Conservation (phyloP, 1,140 invertebrate species). For the Formica selysi region DNA sequence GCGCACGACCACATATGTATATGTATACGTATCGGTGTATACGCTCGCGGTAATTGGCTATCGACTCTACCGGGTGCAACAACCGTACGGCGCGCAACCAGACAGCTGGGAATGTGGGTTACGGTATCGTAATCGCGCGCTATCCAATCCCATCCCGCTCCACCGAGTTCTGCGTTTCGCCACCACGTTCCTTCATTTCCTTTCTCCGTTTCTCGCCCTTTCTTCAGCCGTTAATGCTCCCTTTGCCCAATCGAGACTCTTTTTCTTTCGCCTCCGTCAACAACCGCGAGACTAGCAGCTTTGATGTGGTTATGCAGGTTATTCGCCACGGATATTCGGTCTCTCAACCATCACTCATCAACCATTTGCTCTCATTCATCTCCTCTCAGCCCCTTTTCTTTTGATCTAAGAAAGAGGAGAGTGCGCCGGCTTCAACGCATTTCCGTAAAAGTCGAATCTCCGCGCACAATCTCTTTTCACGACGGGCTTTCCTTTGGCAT, state of each 20-base stretch:
- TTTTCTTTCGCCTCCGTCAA: not conserved
- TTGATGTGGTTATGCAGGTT: constrained; percentile 62
- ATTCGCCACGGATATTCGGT: constrained; percentile 53
- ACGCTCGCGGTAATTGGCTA: constrained; percentile 73
- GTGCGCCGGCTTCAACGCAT: not conserved
- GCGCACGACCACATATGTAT: constrained; percentile 47
- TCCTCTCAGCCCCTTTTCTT: not conserved
- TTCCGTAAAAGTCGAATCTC: constrained; percentile 20
- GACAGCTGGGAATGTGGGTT: constrained; percentile 61
- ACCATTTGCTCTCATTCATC: constrained; percentile 17
- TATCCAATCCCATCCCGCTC: constrained; percentile 51
- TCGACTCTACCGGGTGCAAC: constrained; percentile 64
- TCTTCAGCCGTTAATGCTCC: not conserved
- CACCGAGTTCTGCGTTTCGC: constrained; percentile 44
- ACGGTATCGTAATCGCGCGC: constrained; percentile 62
- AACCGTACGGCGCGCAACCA: constrained; percentile 57
- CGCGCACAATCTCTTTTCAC: constrained; percentile 1
- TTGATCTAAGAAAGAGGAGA: constrained; percentile 3
- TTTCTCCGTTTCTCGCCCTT: not conserved
- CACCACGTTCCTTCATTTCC: constrained; percentile 2
- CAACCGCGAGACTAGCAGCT: constrained; percentile 33
- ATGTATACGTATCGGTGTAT: constrained; percentile 35
- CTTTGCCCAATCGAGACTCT: not conserved
- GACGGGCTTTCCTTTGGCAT: constrained; percentile 37
- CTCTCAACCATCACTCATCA: not conserved